phyloP scores from a whole-genome alignment of 1,140 invertebrate genomes.

The Magallana angulata region DNA sequence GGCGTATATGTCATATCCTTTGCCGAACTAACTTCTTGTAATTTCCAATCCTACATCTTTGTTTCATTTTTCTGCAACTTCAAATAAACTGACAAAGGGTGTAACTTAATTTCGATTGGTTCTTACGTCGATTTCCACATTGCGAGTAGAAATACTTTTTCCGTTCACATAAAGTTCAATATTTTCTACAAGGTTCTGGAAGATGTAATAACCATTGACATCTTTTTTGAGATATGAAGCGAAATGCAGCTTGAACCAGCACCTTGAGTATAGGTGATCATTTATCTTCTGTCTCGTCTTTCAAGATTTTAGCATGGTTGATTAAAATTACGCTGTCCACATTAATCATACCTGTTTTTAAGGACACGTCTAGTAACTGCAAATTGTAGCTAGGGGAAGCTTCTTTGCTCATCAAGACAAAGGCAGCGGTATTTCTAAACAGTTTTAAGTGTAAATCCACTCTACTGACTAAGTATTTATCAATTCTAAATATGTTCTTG shows the following conservation, averaged over 20 bases:
- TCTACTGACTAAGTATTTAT: slow-evolving; percentile 50
- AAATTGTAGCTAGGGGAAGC: neutral
- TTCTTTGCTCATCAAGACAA: slow-evolving; percentile 48
- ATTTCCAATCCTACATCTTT: slow-evolving; percentile 48
- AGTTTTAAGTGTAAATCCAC: slow-evolving; percentile 52
- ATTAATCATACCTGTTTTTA: slow-evolving; percentile 16
- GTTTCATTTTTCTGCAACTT: slow-evolving; percentile 50
- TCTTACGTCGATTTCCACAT: neutral
- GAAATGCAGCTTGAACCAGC: slow-evolving; percentile 12
- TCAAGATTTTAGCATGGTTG: slow-evolving; percentile 44
- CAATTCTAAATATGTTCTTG: slow-evolving; percentile 42
- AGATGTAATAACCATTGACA: slow-evolving; percentile 37
- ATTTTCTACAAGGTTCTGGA: slow-evolving; percentile 12
- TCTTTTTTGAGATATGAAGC: neutral
- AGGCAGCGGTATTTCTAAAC: slow-evolving; percentile 40
- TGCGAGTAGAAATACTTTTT: slow-evolving; percentile 10
- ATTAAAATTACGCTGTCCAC: slow-evolving; percentile 43
- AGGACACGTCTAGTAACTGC: neutral
- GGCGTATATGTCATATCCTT: slow-evolving; percentile 40
- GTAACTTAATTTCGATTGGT: slow-evolving; percentile 42
- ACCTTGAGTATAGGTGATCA: too few species aligned
- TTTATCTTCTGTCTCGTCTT: neutral
- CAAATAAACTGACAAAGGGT: slow-evolving; percentile 46
- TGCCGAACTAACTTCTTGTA: slow-evolving; percentile 1
- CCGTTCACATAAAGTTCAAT: slow-evolving; percentile 42